Evolutionary conservation across 2,797 vertebrate genomes (phyloP), one percentile per base, ranked within the genome.

Genomic region (Typhlichthys subterraneus): DNA sequence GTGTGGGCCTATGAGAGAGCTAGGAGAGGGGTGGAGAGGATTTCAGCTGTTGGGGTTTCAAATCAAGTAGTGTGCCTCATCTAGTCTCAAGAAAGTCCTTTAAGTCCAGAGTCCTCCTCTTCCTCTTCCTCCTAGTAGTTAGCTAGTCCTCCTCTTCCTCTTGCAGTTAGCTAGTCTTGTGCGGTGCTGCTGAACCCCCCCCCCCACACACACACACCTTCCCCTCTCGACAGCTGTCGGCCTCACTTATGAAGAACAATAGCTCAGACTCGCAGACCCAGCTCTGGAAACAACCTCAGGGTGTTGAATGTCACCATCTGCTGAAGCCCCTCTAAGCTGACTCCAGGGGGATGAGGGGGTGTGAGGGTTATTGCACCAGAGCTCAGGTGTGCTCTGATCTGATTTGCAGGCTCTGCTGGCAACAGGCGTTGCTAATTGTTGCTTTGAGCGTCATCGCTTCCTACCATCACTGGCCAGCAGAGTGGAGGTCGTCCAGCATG

Each of bases 291-390:
- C 75, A 80, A 77, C 82, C 83, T 81, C 64, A 59, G 80, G 82
- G 82, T 75, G 71, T 85, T 82, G 83, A 89, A 91, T 89, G 88
- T 88, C 90, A 88, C 87, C 90, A 88, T 89, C 88, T 91, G 91
- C 87, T 82, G 80, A 82, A 54, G 71, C 80, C 69, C 69, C 57
- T 76, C 80, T 80, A 66, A 63, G 81, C 62, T 76, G 77, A 79
- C 83, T 76, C 71, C 75, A 10, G 12, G 79, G 79, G 82, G 77
- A 54, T 64, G 38, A 15, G n/a, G 70, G 47, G 74, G 87, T 88
- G 87, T 87, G 19, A n/a, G 70, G 47, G 74, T 88, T 88, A 88
- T 87, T 89, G 82, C 84, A 79, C 73, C 67, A 85, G 65, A 84
- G 73, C 83, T 78, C 81, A 76, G 83, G 72, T 79, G 77, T 76